A percentile compares a stretch with the other conserved stretches of the same genome.
Conservation (phyloP, 2,113 vertebrate genomes). For the Ciconia stormi region DNA sequence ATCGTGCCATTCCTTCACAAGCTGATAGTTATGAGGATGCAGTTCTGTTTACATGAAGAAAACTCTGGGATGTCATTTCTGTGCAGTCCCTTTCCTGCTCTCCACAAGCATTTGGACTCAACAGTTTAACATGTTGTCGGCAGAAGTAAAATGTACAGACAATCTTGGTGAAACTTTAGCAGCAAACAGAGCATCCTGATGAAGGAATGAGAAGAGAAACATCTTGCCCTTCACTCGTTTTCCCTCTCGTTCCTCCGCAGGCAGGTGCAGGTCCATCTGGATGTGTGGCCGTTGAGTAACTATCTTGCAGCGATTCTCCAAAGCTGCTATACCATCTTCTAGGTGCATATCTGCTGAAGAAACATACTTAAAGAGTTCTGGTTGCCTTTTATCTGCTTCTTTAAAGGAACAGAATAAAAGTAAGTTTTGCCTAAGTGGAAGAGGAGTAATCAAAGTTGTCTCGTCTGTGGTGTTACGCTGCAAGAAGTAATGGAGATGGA, state of each 20-base stretch:
- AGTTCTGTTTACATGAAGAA: not conserved
- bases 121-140: not conserved
- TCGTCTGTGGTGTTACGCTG: fast-evolving
- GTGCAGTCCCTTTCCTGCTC: not conserved
- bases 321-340: not conserved
- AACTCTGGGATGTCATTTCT: not conserved
- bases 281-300: not conserved
- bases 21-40: not conserved
- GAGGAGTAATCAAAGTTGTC: not conserved
- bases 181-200: not conserved
- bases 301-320: not conserved
- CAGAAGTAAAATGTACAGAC: not conserved
- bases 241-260: not conserved
- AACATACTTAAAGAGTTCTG: not conserved
- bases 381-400: not conserved
- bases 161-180: not conserved
- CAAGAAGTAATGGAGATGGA: not conserved
- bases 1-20: not conserved
- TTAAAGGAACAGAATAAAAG: not conserved
- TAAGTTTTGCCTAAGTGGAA: not conserved
- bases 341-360: not conserved
- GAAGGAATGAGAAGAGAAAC: not conserved
- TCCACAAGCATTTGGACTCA: not conserved
- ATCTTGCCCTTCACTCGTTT: not conserved
- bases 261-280: not conserved